Base-by-base conservation (phyloP, 2,888 invertebrate genomes). In the Rhingia campestris region DNA sequence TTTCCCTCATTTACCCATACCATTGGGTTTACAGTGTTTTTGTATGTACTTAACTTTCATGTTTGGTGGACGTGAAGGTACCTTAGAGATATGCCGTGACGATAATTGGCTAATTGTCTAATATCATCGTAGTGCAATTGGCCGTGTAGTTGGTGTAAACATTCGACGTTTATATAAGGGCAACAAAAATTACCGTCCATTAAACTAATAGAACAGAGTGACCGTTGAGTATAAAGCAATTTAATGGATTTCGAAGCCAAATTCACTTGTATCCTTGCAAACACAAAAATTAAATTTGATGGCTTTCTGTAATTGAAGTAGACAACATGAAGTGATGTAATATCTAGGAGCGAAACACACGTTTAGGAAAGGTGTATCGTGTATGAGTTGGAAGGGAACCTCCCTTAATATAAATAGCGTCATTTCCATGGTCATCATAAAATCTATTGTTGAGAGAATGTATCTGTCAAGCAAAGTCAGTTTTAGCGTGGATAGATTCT, bases 71-170 rank as follows among this genome's bases (percentile, higher is more conserved):
- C 22, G 22, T 9, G 43, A 4, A 3, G 22, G 7, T 70, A 51
- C 12, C 45, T 49, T 30, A 3, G 30, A 6, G 30, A 6, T 4
- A 3, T 79, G 61, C 33, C 76, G 75, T 75, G 76, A 63, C 81
- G 69, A 51, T 81, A 81, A 81, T 76, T 76, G 81, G 39, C 56
- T 76, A 70, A 74, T 63, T 41, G 53, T 58, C 73, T 73, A 43
- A 76, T 53, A 75, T 64, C 53, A 45, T 69, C 35, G 37, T 10
- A 9, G 30, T 51, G 69, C 47, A 63, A 74, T 51, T 56, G 41
- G 5, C 37, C 4, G 47, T 66, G 32, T 59, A 58, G 49, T 33
- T 51, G 43, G 14, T 51, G 41, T 54, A 59, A 59, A 61, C 56
- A 64, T 49, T 66, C 51, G 47, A 45, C 63, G 10, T 43, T 51